Base-by-base conservation (phyloP, 2,797 vertebrate genomes). In the Phaenicophaeus curvirostris region DNA sequence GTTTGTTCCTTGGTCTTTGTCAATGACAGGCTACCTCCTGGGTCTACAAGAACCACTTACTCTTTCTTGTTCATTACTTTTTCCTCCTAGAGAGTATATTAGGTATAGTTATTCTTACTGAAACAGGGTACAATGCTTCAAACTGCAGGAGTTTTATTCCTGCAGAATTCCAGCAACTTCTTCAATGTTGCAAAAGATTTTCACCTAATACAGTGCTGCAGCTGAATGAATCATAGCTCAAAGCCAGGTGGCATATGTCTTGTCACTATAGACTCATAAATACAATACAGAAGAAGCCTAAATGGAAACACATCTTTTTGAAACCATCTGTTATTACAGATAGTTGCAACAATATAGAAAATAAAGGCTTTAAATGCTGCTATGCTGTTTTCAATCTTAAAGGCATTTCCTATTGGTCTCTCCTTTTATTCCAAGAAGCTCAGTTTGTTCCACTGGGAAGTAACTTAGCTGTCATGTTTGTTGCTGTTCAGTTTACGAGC, bases 251-350 rank as follows among this genome's bases (percentile, higher is more conserved):
- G 71, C 94, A 61, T 94, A 63, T 90, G 91, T 74, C 91, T 94
- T 94, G 87, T 94, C 89, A 94, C 87, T 95, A 15, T 69, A 71
- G 68, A 15, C 77, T 80, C 85, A 84, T 53, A 95, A 93, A 93
- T 92, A 93, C 90, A 93, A 68, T 94, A 83, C 10, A 7, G 71
- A 59, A 91, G 50, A 89, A 92, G 33, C 93, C 93, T 91, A 83
- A 95, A 91, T 96, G 85, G 82, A 96, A 93, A 69, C 77, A 87
- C 66, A 42, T 91, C 73, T 86, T 96, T 94, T 57, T 94, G 59
- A 76, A 93, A 74, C 94, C 94, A 95, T 96, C 94, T 96, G 95
- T 88, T 95, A 82, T 93, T 89, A 66, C 37, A 81, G 87, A 93
- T 97, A 96, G 42, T 85, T 90, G 79, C 85, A 96, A 93, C 65